Conservation (phyloP, 2,113 vertebrate species). For the Psilopsiagon aymara region DNA sequence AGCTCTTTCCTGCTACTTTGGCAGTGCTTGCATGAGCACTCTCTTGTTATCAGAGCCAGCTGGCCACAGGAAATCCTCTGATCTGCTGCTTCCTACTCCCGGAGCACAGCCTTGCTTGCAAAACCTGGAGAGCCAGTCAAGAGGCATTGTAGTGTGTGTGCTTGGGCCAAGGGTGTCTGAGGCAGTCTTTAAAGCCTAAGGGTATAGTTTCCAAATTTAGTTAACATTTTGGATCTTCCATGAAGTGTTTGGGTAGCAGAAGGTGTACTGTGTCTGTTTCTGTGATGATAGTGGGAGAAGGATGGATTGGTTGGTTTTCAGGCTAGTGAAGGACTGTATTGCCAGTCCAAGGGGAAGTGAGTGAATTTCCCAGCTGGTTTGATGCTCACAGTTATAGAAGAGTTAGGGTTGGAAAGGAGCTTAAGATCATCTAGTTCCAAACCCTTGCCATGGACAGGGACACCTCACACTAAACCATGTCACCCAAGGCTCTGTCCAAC, state of each 20-base stretch:
- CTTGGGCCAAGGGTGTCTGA: neutral
- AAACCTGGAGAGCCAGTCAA: neutral
- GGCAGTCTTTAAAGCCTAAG: neutral
- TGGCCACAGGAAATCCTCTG: neutral
- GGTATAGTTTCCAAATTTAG: neutral
- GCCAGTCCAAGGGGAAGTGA: neutral
- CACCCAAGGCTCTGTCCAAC: too few relatives aligned
- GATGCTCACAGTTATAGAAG: neutral
- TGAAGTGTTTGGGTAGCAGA: neutral
- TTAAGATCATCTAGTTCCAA: neutral
- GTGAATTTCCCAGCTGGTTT: neutral
- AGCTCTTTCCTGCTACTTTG: neutral
- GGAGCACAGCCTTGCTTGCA: neutral
- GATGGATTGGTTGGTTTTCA: neutral
- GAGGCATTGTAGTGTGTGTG: neutral
- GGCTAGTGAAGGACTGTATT: neutral
- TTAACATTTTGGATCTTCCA: neutral
- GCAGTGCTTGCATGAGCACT: neutral
- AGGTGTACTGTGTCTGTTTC: neutral
- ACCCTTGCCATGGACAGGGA: too few relatives aligned
- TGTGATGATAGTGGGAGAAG: neutral
- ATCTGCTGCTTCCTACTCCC: neutral
- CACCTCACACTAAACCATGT: too few relatives aligned
- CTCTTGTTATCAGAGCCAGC: neutral
- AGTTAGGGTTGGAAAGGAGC: neutral